These are phyloP conservation scores for Tillus elongatus DNA, from an alignment of 2,888 invertebrate genomes.

Conservation along the genomic window DNA sequence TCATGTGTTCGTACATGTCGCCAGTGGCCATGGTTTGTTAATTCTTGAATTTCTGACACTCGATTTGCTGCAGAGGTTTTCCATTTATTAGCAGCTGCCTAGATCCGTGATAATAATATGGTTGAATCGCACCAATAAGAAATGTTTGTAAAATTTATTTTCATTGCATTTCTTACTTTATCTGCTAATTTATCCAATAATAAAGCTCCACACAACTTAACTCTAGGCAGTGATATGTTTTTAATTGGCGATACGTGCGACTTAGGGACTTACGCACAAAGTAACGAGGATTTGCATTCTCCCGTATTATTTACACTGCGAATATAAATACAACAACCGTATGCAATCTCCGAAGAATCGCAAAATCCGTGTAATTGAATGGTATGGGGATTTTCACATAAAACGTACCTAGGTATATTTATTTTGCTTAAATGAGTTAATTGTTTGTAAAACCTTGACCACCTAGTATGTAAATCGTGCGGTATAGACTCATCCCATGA, in stretches of 20 bases:
- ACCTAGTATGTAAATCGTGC: not conserved
- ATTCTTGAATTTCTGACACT: too few species aligned
- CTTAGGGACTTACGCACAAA: too few species aligned
- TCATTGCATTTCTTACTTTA: not conserved
- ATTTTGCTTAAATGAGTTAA: not conserved
- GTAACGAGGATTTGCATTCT: not conserved
- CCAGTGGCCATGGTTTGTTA: too few species aligned
- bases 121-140: too few species aligned
- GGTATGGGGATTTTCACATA: not conserved
- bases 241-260: not conserved
- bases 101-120: too few species aligned
- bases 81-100: too few species aligned
- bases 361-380: constrained; percentile 8
- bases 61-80: too few species aligned
- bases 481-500: constrained; percentile 7
- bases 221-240: not conserved
- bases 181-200: not conserved
- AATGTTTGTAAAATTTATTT: too few species aligned
- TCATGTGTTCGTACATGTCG: too few species aligned
- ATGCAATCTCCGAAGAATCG: constrained; percentile 8
- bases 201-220: not conserved
- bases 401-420: not conserved
- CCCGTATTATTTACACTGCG: not conserved
- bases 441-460: not conserved
- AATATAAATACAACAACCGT: constrained; percentile 8